Conservation (phyloP, 2,797 vertebrate species). For the Hirundo rustica region DNA sequence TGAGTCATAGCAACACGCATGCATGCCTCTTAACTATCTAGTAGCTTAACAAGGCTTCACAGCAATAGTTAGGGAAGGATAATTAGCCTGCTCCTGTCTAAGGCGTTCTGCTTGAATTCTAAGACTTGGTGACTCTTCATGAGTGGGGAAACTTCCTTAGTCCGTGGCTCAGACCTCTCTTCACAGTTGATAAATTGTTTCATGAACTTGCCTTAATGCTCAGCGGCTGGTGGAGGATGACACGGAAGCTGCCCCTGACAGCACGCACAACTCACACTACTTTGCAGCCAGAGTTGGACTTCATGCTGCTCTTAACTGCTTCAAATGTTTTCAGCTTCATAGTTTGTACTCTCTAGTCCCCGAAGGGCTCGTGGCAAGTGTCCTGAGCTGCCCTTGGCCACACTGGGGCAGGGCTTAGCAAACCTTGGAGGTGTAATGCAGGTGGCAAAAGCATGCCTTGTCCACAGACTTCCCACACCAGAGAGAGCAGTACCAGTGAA, state of each 20-base stretch:
- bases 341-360: background rate
- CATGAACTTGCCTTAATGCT: constrained; percentile 46
- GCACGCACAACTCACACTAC: background rate
- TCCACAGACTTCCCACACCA: background rate
- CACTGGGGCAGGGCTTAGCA: background rate
- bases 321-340: background rate
- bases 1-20: background rate
- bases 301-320: background rate
- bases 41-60: constrained; percentile 45
- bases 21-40: constrained; percentile 46
- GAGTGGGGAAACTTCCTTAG: background rate
- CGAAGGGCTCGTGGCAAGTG: background rate
- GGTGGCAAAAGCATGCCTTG: background rate
- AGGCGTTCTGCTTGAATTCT: background rate
- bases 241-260: background rate
- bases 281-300: background rate
- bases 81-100: background rate
- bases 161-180: background rate
- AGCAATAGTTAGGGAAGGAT: background rate
- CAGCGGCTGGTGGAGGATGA: background rate
- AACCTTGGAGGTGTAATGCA: background rate
- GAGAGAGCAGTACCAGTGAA: background rate
- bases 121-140: background rate
- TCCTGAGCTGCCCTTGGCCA: background rate
- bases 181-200: background rate